phyloP scores from a whole-genome alignment of 2,113 vertebrate genomes.

The Passer domesticus region DNA sequence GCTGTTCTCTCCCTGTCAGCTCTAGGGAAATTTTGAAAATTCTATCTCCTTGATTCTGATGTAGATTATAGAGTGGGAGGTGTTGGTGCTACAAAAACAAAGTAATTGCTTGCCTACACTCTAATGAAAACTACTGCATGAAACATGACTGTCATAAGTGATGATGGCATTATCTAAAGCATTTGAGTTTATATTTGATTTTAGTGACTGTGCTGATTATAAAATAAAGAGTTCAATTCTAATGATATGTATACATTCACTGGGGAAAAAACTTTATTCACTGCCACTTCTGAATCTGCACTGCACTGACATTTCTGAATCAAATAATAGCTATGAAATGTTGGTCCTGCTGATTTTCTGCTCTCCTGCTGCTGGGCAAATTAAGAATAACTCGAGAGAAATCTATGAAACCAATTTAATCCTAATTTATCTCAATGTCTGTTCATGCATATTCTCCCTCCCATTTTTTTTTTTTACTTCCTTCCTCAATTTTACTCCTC shows the following conservation, averaged over 20 bases:
- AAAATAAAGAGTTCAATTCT: conserved; percentile 32
- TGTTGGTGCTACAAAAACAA: conserved; percentile 34
- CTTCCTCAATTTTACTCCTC: neutral
- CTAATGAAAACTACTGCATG: conserved; percentile 18
- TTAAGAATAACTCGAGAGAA: neutral
- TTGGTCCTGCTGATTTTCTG: neutral
- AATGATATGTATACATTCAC: neutral
- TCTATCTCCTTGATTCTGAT: conserved; percentile 25
- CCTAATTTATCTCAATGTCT: neutral
- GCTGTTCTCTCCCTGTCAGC: conserved; percentile 7
- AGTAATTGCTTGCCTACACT: conserved; percentile 40
- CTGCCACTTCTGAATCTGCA: too few relatives aligned
- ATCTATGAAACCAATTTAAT: neutral
- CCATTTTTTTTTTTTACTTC: neutral
- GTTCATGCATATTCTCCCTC: neutral
- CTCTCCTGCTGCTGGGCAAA: neutral
- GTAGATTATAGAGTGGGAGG: conserved; percentile 50
- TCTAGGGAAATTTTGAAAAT: conserved; percentile 25
- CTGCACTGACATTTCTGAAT: conserved; percentile 10
- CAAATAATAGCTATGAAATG: neutral
- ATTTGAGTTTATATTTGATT: conserved; percentile 29
- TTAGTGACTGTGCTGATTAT: conserved; percentile 21
- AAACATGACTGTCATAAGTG: conserved; percentile 37
- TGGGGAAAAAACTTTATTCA: conserved; percentile 6
- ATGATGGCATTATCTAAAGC: conserved; percentile 26